phyloP scores from a whole-genome alignment of 2,888 invertebrate species.

The Altica lythri region DNA sequence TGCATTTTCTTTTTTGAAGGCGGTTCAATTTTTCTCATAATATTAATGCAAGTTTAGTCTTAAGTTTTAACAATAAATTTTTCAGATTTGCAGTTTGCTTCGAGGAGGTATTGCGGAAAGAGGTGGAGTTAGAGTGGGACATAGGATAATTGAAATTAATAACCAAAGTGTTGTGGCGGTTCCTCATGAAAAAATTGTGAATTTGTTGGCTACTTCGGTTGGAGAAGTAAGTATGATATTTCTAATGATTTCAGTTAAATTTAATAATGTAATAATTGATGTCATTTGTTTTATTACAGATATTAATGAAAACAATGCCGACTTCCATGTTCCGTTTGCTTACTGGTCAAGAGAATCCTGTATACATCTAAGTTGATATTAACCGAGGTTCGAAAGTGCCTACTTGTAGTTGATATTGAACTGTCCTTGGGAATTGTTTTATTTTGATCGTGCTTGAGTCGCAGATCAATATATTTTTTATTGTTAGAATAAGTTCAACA shows the following conservation, averaged over 20 bases:
- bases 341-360: conserved; percentile 99
- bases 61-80: too few species aligned
- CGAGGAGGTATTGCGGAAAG: conserved; percentile 99
- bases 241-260: not conserved
- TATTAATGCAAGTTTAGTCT: too few species aligned
- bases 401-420: conserved; percentile 60
- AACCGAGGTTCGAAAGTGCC: conserved; percentile 64
- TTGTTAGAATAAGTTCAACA: conserved; percentile 55
- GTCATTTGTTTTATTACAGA: conserved; percentile 66
- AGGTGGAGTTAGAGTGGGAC: conserved; percentile 98
- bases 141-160: conserved; percentile 99
- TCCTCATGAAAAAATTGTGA: conserved; percentile 99
- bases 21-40: too few species aligned
- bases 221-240: conserved; percentile 82
- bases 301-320: conserved; percentile 99
- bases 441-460: conserved; percentile 54
- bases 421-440: conserved; percentile 54
- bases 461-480: conserved; percentile 57
- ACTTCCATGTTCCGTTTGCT: conserved; percentile 99
- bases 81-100: conserved; percentile 93
- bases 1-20: too few species aligned
- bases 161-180: conserved; percentile 99
- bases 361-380: conserved; percentile 82
- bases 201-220: conserved; percentile 96
- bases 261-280: not conserved